These are phyloP conservation scores for Sebastes melanostomus DNA, from an alignment of 2,797 vertebrate species.

Conservation along the genomic window DNA sequence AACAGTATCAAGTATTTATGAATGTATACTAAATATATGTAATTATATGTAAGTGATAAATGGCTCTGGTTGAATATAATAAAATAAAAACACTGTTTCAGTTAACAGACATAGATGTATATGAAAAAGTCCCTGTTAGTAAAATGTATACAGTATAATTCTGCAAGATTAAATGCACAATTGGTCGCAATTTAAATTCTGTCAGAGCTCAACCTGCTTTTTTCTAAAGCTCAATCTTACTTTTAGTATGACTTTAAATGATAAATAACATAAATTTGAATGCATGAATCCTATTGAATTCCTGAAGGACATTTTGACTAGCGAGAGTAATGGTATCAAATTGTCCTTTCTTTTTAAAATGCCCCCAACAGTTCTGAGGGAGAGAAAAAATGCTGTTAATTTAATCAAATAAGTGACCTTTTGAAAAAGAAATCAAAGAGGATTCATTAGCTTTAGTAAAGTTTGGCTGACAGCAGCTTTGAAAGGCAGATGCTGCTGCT, in stretches of 20 bases:
- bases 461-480: conserved; percentile 87
- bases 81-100: neutral
- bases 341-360: conserved; percentile 78
- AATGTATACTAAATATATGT: neutral
- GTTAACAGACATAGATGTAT: neutral
- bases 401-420: conserved; percentile 88
- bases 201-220: neutral
- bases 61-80: neutral
- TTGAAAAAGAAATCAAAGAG: conserved; percentile 87
- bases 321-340: conserved; percentile 71
- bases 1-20: neutral
- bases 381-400: conserved; percentile 76
- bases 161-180: neutral
- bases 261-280: conserved; percentile 56
- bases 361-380: conserved; percentile 68
- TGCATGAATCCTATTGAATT: conserved; percentile 44
- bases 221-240: conserved; percentile 6
- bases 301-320: conserved; percentile 65
- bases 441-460: conserved; percentile 89
- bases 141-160: neutral
- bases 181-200: conserved; percentile 8
- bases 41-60: neutral
- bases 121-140: neutral
- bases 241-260: conserved; percentile 8
- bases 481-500: conserved; percentile 87